Evolutionary conservation across 2,113 vertebrate genomes (phyloP).

Genomic region (Hypanus sabinus): DNA sequence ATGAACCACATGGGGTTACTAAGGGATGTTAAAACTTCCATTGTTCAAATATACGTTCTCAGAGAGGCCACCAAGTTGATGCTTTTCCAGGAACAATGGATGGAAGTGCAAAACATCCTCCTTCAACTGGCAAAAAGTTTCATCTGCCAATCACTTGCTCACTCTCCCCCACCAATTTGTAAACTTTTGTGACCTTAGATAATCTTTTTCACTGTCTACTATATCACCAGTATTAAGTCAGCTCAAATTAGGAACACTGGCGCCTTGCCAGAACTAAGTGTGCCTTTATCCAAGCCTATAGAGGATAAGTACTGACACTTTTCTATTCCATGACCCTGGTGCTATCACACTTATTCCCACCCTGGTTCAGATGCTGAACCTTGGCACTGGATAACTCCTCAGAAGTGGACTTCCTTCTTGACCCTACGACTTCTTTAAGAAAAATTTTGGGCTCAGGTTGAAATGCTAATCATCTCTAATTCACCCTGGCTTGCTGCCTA

Average conservation of each 20-base stretch:
- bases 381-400: not conserved
- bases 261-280: no score
- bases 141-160: no score
- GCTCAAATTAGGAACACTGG: no score
- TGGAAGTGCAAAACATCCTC: no score
- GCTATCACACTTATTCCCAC: not conserved
- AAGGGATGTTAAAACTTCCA: not conserved
- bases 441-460: not conserved
- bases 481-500: not conserved
- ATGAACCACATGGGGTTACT: not conserved
- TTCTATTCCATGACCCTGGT: not conserved
- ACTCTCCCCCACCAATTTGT: no score
- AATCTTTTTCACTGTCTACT: no score
- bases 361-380: not conserved
- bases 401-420: not conserved
- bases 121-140: no score
- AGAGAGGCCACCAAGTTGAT: not conserved
- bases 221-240: no score
- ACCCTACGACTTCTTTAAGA: not conserved
- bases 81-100: not conserved
- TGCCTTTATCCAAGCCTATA: no score
- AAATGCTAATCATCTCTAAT: not conserved
- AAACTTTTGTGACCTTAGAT: no score
- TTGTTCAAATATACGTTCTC: not conserved
- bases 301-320: no score